Percentiles rank a stretch among this genome's conserved stretches.
These are phyloP conservation scores for Apogon talboti DNA, from an alignment of 2,797 vertebrate species.

Conservation along the genomic window DNA sequence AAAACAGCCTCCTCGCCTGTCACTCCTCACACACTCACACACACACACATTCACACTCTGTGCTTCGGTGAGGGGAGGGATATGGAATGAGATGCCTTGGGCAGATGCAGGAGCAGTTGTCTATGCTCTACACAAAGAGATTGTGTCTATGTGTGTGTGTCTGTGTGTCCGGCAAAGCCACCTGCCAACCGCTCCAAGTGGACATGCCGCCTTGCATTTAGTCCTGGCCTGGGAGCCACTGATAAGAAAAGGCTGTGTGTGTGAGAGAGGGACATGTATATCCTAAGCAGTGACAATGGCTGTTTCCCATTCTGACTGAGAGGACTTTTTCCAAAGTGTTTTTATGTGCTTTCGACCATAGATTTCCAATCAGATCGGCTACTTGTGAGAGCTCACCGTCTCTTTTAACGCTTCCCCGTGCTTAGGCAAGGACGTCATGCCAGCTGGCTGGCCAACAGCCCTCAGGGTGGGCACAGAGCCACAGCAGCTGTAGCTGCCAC, in stretches of 20 bases:
- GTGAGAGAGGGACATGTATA: conserved; percentile 50
- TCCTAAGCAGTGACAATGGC: conserved; percentile 39
- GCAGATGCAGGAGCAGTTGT: conserved; percentile 71
- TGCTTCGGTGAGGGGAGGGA: conserved; percentile 52
- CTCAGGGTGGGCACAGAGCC: conserved; percentile 57
- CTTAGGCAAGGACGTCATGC: conserved; percentile 53
- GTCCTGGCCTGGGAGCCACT: conserved; percentile 73
- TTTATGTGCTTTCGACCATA: conserved; percentile 43
- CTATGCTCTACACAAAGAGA: conserved; percentile 36
- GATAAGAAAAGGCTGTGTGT: conserved; percentile 75
- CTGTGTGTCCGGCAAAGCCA: conserved; percentile 53
- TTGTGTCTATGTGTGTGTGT: conserved; percentile 34
- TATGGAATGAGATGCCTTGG: conserved; percentile 60
- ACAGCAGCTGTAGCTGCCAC: conserved; percentile 67
- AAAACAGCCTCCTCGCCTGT: conserved; percentile 74
- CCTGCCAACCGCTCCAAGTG: conserved; percentile 68
- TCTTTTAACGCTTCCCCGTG: conserved; percentile 19
- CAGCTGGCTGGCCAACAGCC: conserved; percentile 64
- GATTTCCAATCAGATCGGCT: conserved; percentile 57
- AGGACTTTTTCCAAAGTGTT: conserved; percentile 28
- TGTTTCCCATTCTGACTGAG: conserved; percentile 18
- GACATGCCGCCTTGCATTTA: conserved; percentile 71
- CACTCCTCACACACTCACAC: conserved; percentile 49
- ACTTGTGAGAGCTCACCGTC: conserved; percentile 52
- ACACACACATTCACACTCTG: conserved; percentile 43